Base-by-base conservation (phyloP, 2,888 invertebrate genomes). In the Amblyjoppa fuscipennis region DNA sequence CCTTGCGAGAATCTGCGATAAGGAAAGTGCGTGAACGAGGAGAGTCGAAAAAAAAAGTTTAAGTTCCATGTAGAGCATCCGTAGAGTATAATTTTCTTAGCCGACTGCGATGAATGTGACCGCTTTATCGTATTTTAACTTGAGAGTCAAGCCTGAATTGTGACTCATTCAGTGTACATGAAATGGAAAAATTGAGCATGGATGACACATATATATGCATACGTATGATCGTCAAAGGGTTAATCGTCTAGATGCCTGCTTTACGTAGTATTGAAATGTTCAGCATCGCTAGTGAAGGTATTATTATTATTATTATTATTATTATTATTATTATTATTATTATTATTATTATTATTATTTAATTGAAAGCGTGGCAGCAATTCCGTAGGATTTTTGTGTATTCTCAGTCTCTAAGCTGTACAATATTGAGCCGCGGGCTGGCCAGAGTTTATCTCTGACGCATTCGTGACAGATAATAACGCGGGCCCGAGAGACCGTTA, bases 131-230 rank as follows among this genome's bases (percentile, higher is more conserved):
- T 66, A 66, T 64, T 66, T 49, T 28, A 45, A 59, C 66, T 51
- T 25, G 9, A 11, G 51, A 68, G 28, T 51, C 25, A 34, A 76
- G 76, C 76, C 66, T 76, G 34, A 49, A 66, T 20, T 25, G 20
- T 76, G 9, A 64, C 45, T 64, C 34, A 53, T 51, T 51, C 73
- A 73, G 25, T 71, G 53, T 76, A 41, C 11, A 76, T 71, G 41
- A 64, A 71, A 31, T 82, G 13, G 53, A 76, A 70, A 69, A 71
- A 31, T 70, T 45, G 28, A 3, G 76, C 81, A 76, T 76, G 81
- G 25, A 61, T 59, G 31, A 49, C 13, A 51, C 45, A 71, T 68
- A 59, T 68, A 59, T 45, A 59, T 59, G 28, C 7, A 61, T 20
- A 64, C 41, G 51, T 41, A 75, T 49, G 45, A 49, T n/a, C 59